Percentiles rank a stretch among this genome's conserved stretches.
Conservation (phyloP, 2,888 invertebrate genomes). For the Rhopalosiphum nymphaeae region DNA sequence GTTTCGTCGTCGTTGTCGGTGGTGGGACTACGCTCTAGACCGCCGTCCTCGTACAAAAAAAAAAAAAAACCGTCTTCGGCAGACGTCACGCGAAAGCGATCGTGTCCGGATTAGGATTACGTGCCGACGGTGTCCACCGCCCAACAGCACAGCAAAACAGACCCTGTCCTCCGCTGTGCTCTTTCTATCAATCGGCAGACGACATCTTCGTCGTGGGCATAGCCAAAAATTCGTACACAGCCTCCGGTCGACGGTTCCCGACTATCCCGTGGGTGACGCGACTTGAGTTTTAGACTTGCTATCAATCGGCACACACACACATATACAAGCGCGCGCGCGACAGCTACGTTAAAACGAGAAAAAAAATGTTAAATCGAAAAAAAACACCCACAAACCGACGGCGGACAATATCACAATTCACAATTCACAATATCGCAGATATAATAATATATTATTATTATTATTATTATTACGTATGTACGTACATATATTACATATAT, state of each 20-base stretch:
- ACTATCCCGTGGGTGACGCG: not conserved
- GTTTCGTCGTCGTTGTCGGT: not conserved
- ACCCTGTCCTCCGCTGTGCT: conserved; percentile 8
- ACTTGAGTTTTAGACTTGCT: not conserved
- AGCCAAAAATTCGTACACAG: not conserved
- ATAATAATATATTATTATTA: not conserved
- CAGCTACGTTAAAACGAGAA: not conserved
- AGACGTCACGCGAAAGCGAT: not conserved
- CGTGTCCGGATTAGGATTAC: not conserved
- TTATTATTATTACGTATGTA: conserved; percentile 6
- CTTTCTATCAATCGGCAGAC: not conserved
- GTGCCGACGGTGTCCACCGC: conserved; percentile 5
- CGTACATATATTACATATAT: not conserved
- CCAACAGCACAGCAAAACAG: conserved; percentile 31
- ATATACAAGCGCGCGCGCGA: not conserved
- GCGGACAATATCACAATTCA: conserved; percentile 33
- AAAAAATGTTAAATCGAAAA: not conserved
- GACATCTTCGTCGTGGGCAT: conserved; percentile 1
- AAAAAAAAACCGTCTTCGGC: not conserved
- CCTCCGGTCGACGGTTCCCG: not conserved
- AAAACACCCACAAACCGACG: conserved; percentile 38
- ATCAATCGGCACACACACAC: conserved; percentile 6
- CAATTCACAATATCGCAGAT: conserved; percentile 21
- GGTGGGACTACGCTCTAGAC: not conserved
- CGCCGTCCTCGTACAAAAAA: not conserved